Evolutionary conservation across 2,888 invertebrate genomes (phyloP).

Genomic region (Formica aserva): DNA sequence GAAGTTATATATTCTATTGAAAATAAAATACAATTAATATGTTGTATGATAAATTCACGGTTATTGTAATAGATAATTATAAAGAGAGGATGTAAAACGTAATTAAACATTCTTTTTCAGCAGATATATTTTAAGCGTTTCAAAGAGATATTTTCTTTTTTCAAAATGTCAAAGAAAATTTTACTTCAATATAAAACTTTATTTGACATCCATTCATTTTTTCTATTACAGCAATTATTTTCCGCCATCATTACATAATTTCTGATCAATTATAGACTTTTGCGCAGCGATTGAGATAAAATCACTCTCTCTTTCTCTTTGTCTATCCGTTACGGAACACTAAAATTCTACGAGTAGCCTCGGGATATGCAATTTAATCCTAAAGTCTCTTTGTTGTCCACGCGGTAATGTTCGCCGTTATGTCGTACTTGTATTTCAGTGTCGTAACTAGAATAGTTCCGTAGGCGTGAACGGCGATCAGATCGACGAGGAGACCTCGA

Average conservation of each 20-base stretch:
- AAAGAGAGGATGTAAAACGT: not conserved
- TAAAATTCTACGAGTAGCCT: conserved; percentile 41
- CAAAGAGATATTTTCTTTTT: not conserved
- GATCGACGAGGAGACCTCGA: conserved; percentile 63
- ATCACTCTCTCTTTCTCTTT: not conserved
- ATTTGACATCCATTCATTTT: not conserved
- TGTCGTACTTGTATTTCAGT: conserved; percentile 32
- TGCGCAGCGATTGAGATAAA: conserved; percentile 6
- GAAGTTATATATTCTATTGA: not conserved
- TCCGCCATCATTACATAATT: conserved; percentile 38
- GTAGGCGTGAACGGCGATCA: conserved; percentile 64
- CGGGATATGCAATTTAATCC: conserved; percentile 36
- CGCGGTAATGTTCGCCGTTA: conserved; percentile 22
- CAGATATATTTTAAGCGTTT: not conserved
- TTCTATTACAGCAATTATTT: conserved; percentile 18
- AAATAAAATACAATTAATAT: not conserved
- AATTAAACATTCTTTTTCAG: not conserved
- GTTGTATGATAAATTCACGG: not conserved
- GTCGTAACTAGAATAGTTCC: conserved; percentile 70
- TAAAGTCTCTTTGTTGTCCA: conserved; percentile 44
- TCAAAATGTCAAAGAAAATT: not conserved
- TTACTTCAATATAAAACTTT: not conserved
- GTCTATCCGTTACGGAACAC: not conserved
- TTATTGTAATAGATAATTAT: not conserved
- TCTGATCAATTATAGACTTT: conserved; percentile 16